Evolutionary conservation across 2,113 vertebrate genomes (phyloP).

Genomic region (Aythya baeri): DNA sequence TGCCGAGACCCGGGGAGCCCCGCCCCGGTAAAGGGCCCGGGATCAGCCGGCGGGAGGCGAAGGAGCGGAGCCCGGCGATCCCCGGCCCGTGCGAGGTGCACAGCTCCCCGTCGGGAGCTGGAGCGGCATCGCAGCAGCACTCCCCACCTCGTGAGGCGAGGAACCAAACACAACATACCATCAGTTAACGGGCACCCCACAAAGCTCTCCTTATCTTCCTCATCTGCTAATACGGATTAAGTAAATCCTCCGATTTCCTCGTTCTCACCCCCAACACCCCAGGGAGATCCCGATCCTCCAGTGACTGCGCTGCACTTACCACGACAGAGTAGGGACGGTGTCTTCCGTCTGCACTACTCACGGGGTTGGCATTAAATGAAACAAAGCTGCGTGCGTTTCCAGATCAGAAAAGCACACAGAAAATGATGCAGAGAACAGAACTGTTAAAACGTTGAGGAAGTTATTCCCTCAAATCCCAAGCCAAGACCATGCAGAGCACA

Average conservation of each 20-base stretch:
- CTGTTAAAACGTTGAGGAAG: neutral
- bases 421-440: neutral
- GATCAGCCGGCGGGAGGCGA: too few relatives aligned
- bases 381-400: neutral
- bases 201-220: neutral
- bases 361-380: accelerated
- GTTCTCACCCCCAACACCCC: neutral
- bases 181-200: neutral
- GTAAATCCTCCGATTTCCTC: neutral
- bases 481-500: neutral
- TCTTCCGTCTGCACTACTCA: accelerated
- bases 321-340: accelerated
- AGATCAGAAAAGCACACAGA: neutral
- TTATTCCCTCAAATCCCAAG: neutral
- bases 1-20: too few relatives aligned
- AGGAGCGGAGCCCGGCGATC: too few relatives aligned
- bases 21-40: too few relatives aligned
- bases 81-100: accelerated
- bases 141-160: neutral
- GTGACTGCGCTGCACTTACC: accelerated
- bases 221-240: neutral
- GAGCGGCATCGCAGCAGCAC: neutral
- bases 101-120: neutral
- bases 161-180: neutral
- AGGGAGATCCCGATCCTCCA: neutral